phyloP scores from a whole-genome alignment of 2,797 vertebrate genomes.

The Petrocephalus sullivani region DNA sequence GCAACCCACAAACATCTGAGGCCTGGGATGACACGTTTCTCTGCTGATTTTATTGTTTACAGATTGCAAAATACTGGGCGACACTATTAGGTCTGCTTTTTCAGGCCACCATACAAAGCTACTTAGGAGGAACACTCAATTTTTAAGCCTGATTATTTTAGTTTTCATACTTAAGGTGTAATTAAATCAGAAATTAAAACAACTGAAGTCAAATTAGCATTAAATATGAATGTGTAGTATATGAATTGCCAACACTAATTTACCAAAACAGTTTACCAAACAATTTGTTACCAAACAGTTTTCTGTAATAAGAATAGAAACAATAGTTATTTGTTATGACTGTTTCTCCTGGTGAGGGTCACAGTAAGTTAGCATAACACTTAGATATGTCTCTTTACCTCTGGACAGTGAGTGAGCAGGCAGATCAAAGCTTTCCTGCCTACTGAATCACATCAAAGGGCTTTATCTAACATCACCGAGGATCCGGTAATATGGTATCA shows the following conservation, averaged over 20 bases:
- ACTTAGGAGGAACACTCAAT: neutral
- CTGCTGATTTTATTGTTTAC: neutral
- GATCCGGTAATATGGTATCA: neutral
- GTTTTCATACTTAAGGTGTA: neutral
- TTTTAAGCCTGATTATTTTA: neutral
- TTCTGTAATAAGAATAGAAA: neutral
- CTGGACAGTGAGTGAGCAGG: slow-evolving; percentile 24
- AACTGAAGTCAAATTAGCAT: neutral
- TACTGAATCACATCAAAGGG: slow-evolving; percentile 17
- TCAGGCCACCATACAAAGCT: neutral
- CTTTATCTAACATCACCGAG: neutral
- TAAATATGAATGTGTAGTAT: neutral
- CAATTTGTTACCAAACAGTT: too few relatives aligned
- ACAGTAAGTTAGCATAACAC: neutral
- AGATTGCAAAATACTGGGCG: neutral
- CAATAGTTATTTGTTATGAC: neutral
- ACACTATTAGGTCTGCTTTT: neutral
- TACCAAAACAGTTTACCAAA: too few relatives aligned
- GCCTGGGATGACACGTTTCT: too few relatives aligned
- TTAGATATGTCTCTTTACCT: slow-evolving; percentile 37
- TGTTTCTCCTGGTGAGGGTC: neutral
- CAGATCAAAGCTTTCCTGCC: slow-evolving; percentile 31
- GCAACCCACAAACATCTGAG: too few relatives aligned
- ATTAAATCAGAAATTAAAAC: neutral
- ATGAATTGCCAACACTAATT: too few relatives aligned